phyloP scores from a whole-genome alignment of 2,888 invertebrate species.

The Limnephilus lunatus region DNA sequence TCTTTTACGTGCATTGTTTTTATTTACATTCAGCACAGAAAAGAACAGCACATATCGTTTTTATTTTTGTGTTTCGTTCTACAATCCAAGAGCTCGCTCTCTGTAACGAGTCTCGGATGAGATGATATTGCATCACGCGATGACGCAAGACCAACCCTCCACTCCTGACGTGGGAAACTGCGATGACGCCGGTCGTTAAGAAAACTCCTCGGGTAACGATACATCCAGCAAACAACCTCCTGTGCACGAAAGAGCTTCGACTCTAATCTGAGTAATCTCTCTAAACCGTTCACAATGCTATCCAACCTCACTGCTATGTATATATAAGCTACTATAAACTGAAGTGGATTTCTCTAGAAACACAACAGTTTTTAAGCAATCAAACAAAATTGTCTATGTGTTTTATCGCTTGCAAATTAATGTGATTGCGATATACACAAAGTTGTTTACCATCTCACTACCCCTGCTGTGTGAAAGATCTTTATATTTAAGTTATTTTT shows the following conservation, averaged over 20 bases:
- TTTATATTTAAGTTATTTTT: no score
- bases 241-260: background rate
- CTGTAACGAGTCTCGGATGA: background rate
- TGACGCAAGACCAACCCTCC: slow-evolving; percentile 20
- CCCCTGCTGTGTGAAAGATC: no score
- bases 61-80: no score
- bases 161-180: background rate
- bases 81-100: background rate
- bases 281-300: background rate
- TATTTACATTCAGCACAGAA: no score
- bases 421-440: background rate
- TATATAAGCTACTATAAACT: no score
- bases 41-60: no score
- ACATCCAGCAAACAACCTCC: background rate
- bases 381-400: background rate
- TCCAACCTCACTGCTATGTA: no score
- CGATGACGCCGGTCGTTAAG: slow-evolving; percentile 27
- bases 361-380: background rate
- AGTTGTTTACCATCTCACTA: no score
- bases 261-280: background rate
- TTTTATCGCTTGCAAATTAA: background rate
- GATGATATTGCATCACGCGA: slow-evolving; percentile 27
- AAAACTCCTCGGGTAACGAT: background rate
- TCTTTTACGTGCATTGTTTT: no score
- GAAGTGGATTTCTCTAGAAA: background rate